Evolutionary conservation across 1,140 invertebrate species (phyloP), one percentile per base, ranked within the genome.

Genomic region (Gerris buenoi): DNA sequence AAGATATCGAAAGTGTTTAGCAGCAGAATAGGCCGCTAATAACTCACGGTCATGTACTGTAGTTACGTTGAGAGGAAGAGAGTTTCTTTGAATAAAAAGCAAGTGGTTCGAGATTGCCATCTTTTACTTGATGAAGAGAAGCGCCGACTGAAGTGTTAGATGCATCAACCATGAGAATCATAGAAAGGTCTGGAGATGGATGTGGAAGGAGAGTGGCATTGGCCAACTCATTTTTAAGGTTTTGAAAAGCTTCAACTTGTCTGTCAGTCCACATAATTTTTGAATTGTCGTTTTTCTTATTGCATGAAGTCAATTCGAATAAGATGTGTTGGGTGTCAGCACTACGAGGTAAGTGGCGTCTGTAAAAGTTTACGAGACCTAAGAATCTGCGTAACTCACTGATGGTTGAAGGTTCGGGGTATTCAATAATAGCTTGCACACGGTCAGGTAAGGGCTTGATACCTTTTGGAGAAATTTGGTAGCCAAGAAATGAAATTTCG

Each of bases 1-100:
- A 46, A 46, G 5, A 46, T 46, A 46, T 46, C 33, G 5, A 65
- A 79, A 77, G 65, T 68, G 68, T 67, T 73, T 71, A 0, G 76
- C 68, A 2, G 72, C 65, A 14, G n/a, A 22, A 66, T 74, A 76
- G 13, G 74, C 72, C 2, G 75, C 75, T 0, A 76, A 63, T 0
- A 81, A 70, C 71, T 80, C 76, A 2, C 76, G 66, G 68, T 79
- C 74, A 64, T 1, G 74, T 69, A 25, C 23, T 60, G 22, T 67
- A 69, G 22, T 67, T 65, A 1, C 25, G 3, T 61, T 69, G 22
- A 1, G 61, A 28, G 15, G 26, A 14, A 22, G 56, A 27, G 26
- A 68, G 33, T 22, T 68, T n/a, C 18, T 65, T 46, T 25, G 67
- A 68, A 57, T 64, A 70, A 25, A 69, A 68, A 18, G 14, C 68